phyloP scores from a whole-genome alignment of 2,888 invertebrate genomes.

The Platycheirus albimanus region DNA sequence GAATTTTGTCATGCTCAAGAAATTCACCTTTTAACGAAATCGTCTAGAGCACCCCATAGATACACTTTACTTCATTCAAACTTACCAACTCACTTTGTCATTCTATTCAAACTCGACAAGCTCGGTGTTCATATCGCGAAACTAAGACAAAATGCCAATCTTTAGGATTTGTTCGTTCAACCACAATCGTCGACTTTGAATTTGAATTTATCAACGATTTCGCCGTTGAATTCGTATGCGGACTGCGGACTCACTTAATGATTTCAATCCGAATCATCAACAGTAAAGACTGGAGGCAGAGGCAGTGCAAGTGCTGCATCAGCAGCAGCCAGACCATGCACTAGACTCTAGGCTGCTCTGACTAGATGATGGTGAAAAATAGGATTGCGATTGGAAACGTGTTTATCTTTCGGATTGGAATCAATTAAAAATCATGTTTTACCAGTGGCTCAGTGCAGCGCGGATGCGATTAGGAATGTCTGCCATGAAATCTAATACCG shows the following conservation, averaged over 20 bases:
- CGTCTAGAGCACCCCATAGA: conserved; percentile 31
- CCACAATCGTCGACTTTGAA: conserved; percentile 54
- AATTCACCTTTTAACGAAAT: conserved; percentile 2
- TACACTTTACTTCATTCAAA: conserved; percentile 37
- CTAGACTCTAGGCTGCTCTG: conserved; percentile 2
- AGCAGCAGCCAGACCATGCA: conserved; percentile 17
- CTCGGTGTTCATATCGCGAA: conserved; percentile 3
- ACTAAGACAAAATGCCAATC: conserved; percentile 53
- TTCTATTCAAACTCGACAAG: conserved; percentile 24
- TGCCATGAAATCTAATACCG: conserved; percentile 61
- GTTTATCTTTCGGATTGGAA: conserved; percentile 65
- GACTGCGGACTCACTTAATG: conserved; percentile 49
- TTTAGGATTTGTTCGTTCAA: conserved; percentile 20
- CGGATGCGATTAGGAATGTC: conserved; percentile 72
- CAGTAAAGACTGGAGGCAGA: conserved; percentile 6
- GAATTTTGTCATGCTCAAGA: too few species aligned
- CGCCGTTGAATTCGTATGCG: conserved; percentile 50
- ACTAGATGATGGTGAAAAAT: conserved; percentile 30
- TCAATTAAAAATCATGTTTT: conserved; percentile 74
- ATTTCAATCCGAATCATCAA: conserved; percentile 24
- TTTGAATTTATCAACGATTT: conserved; percentile 59
- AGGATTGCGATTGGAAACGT: conserved; percentile 53
- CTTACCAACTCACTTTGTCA: conserved; percentile 54
- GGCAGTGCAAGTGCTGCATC: neutral
- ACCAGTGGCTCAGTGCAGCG: conserved; percentile 57